phyloP scores from a whole-genome alignment of 1,140 invertebrate species.

The Leptestheria dahalacensis region DNA sequence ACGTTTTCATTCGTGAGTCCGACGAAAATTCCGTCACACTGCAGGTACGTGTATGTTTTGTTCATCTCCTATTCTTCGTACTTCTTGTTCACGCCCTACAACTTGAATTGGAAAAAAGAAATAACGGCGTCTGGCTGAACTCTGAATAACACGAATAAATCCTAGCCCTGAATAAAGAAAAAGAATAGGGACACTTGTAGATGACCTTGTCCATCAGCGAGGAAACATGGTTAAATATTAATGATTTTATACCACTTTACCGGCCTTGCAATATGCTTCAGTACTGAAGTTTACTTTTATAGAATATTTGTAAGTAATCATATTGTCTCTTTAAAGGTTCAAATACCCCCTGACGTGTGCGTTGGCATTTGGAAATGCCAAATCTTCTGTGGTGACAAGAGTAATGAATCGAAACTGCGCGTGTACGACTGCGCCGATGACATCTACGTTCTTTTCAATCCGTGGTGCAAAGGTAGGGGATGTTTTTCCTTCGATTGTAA shows the following conservation, averaged over 20 bases:
- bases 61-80: no score
- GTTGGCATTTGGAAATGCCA: constrained; percentile 46
- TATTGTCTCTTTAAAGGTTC: constrained; percentile 35
- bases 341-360: constrained; percentile 36
- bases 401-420: constrained; percentile 15
- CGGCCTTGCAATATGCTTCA: no score
- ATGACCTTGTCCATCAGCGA: no score
- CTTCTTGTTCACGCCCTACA: no score
- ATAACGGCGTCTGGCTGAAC: no score
- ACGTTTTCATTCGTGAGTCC: constrained; percentile 21
- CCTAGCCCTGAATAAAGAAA: constrained; percentile 4
- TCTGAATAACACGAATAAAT: no score
- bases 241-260: no score
- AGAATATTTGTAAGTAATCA: no score
- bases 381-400: constrained; percentile 34
- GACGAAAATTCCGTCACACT: constrained; percentile 21
- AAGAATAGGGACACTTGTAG: constrained; percentile 23
- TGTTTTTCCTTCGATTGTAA: neutral
- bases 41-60: constrained; percentile 18
- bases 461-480: constrained; percentile 53
- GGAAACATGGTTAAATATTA: no score
- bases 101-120: no score
- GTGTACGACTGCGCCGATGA: constrained; percentile 35
- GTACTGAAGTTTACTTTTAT: no score
- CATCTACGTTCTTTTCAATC: constrained; percentile 67